Base-by-base conservation (phyloP, 1,140 invertebrate species). In the Tribolium castaneum region DNA sequence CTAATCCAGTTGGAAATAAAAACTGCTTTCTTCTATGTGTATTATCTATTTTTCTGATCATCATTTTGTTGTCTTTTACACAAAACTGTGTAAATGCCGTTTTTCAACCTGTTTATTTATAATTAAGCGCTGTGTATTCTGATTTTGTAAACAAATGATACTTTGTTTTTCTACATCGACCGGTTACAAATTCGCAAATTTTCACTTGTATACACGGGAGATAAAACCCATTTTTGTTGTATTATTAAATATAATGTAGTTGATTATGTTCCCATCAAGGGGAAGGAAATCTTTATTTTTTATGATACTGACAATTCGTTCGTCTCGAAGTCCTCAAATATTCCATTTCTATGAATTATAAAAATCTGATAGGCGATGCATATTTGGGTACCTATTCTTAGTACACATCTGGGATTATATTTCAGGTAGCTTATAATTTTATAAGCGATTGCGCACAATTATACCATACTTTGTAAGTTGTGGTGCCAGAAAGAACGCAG, bases 371-470 rank as follows among this genome's bases (percentile, higher is more conserved):
- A 1, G 14, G 14, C 19, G 16, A 19, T 19, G 16, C 16, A 19
- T 19, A 19, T 19, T 19, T 19, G 16, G 16, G 22, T 56, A 22
- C 19, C 13, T 14, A 10, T 22, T 56, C 22, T 56, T 22, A 19
- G 7, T 56, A 22, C 56, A 62, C 56, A 62, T 62, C 22, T 30
- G 54, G 14, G 14, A 56, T 39, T 39, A 39, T 16, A 56, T 56
- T 56, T 16, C 52, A 56, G 52, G 13, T 62, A 25, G 35, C 7
- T 12, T 35, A 12, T 56, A 62, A 62, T 62, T 62, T 62, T 25
- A 62, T 62, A 62, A 62, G 30, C n/a, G n/a, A 62, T 62, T 56
- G 22, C 9, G 34, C 34, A 56, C 52, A 19, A 19, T n/a, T 12
- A n/a, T 12, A 35, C 25, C 12, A 62, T 19, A 19, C 16, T 19